Base-by-base conservation (phyloP, 2,797 vertebrate genomes). In the Heliangelus exortis region DNA sequence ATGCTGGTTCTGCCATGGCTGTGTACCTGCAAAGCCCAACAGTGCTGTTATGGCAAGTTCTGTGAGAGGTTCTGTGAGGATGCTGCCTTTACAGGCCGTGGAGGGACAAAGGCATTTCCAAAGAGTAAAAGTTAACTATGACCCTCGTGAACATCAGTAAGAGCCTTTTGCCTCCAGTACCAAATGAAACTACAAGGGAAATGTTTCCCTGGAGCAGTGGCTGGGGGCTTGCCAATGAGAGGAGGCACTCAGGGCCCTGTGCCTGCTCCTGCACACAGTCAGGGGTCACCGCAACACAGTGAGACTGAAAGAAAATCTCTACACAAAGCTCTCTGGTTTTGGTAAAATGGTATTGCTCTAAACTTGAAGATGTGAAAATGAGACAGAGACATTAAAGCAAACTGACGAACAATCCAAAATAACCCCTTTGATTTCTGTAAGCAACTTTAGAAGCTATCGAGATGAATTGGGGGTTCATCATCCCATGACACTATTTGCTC, bases 261-360 rank as follows among this genome's bases (percentile, higher is more conserved):
- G 18, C 13, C 21, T 72, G 51, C 26, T 78, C 41, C 62, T 4
- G 1, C 19, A 28, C 6, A 29, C 7, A 41, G 9, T 16, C 34
- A 63, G 29, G 6, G 5, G 7, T 25, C 33, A 84, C 12, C 25
- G 78, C 1, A 13, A 55, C 18, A 69, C 69, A 34, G 7, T n/a
- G 16, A 92, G 43, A 89, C 8, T 55, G 54, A 92, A 82, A 87
- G 4, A 61, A 34, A 87, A 33, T 18, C 29, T 54, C 59, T 84
- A 19, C 25, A 12, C 4, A 4, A 79, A 71, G 65, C 67, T 57
- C 9, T 22, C 19, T 0, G 0, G 5, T 36, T 89, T 62, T 12
- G 25, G 18, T 53, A 87, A 76, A 84, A 50, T 20, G n/a, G 31
- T 79, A 75, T 39, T 82, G 28, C 8, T 69, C 21, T 23, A 92